Evolutionary conservation across 2,888 invertebrate species (phyloP).

Genomic region (Polyommatus iphigenia): DNA sequence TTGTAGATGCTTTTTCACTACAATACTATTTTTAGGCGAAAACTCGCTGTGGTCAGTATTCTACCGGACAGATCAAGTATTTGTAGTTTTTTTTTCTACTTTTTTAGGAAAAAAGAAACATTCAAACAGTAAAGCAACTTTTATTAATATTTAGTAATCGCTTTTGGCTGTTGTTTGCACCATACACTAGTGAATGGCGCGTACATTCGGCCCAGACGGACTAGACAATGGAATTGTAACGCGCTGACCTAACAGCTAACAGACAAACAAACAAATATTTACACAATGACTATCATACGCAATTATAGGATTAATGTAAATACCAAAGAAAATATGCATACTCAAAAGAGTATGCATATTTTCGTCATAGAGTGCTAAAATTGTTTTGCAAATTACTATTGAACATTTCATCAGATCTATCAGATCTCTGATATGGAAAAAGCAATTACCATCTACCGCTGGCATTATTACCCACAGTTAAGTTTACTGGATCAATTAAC

Average conservation of each 20-base stretch:
- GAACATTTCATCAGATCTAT: background rate
- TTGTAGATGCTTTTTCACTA: too few relatives aligned
- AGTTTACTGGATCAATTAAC: constrained; percentile 27
- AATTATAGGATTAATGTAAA: background rate
- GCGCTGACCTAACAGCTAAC: constrained; percentile 29
- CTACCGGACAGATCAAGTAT: too few relatives aligned
- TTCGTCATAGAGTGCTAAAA: too few relatives aligned
- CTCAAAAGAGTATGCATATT: too few relatives aligned
- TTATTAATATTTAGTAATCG: background rate
- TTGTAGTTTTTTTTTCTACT: too few relatives aligned
- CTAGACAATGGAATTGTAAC: constrained; percentile 36
- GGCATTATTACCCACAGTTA: constrained; percentile 12
- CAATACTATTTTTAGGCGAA: too few relatives aligned
- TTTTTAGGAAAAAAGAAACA: background rate
- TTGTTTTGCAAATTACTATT: too few relatives aligned
- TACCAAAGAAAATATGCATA: too few relatives aligned
- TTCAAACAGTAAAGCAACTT: background rate
- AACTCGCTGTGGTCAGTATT: too few relatives aligned
- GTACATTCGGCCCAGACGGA: constrained; percentile 4
- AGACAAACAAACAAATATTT: constrained; percentile 5
- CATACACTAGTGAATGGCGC: constrained; percentile 2
- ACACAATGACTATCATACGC: background rate
- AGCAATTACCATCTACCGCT: background rate
- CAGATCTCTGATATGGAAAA: background rate
- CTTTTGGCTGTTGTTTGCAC: background rate